Percentiles rank a stretch among this genome's conserved stretches.
Evolutionary conservation across 1,140 invertebrate species (phyloP).

Genomic region (Patella vulgata): DNA sequence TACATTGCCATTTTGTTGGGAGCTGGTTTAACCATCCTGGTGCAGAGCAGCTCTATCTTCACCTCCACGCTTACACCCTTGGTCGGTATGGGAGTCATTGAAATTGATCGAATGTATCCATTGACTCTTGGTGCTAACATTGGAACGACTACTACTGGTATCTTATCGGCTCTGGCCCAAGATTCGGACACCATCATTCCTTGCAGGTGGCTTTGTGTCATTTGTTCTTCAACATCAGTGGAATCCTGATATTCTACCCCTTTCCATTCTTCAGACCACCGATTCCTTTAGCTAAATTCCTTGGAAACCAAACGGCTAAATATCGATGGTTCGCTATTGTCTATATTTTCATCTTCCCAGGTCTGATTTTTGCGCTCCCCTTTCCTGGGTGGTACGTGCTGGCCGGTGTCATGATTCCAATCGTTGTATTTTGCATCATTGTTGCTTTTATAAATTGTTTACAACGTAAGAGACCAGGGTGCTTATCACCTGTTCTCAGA

Average conservation of each 20-base stretch:
- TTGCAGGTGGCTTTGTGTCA: slow-evolving; percentile 75
- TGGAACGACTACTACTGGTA: slow-evolving; percentile 72
- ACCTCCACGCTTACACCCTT: slow-evolving; percentile 75
- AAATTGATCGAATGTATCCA: slow-evolving; percentile 73
- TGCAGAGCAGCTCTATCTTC: slow-evolving; percentile 76
- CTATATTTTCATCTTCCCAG: slow-evolving; percentile 71
- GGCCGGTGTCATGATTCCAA: slow-evolving; percentile 49
- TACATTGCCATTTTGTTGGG: slow-evolving; percentile 73
- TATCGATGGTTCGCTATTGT: slow-evolving; percentile 73
- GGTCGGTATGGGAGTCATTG: slow-evolving; percentile 73
- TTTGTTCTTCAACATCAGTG: slow-evolving; percentile 75
- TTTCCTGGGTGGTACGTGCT: slow-evolving; percentile 52
- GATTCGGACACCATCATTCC: slow-evolving; percentile 56
- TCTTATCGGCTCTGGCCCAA: slow-evolving; percentile 71
- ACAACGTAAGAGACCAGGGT: slow-evolving; percentile 63
- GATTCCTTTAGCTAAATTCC: slow-evolving; percentile 69
- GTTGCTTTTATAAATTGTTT: slow-evolving; percentile 64
- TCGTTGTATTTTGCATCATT: slow-evolving; percentile 56
- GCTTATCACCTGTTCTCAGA: slow-evolving; percentile 65
- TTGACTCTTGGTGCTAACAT: slow-evolving; percentile 74
- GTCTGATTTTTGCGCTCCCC: slow-evolving; percentile 67
- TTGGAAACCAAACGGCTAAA: slow-evolving; percentile 70
- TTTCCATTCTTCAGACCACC: slow-evolving; percentile 72
- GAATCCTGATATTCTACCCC: slow-evolving; percentile 75
- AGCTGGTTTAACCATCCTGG: slow-evolving; percentile 71